Conservation (phyloP, 2,113 vertebrate genomes). For the Zosterops hypoxanthus region DNA sequence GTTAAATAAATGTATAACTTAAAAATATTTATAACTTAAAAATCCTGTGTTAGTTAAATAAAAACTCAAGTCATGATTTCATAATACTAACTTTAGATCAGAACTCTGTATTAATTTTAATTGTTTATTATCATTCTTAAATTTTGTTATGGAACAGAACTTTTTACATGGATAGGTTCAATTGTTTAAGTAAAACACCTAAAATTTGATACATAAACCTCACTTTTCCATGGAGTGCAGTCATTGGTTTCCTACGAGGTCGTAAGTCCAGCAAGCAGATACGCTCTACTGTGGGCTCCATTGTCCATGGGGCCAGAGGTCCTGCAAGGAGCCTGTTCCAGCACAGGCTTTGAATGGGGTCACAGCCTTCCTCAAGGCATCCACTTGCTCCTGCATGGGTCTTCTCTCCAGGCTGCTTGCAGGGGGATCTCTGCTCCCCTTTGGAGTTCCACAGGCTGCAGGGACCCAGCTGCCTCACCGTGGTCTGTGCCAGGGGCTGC, state of each 20-base stretch:
- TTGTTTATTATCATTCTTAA: not conserved
- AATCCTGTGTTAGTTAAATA: not conserved
- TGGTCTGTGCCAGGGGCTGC: accelerated
- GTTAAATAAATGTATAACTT: not conserved
- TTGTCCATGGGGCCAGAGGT: not conserved
- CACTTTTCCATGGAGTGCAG: accelerated
- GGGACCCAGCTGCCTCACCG: not conserved
- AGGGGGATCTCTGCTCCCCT: not conserved
- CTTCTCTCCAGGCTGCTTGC: not conserved
- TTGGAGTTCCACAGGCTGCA: not conserved
- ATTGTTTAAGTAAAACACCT: not conserved
- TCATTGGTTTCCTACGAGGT: accelerated
- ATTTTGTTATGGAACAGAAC: not conserved
- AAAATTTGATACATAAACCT: not conserved
- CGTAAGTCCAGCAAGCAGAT: not conserved
- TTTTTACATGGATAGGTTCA: not conserved
- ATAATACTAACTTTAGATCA: not conserved
- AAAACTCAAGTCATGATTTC: not conserved
- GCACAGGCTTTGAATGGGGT: not conserved
- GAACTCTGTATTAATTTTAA: not conserved
- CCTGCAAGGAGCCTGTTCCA: not conserved
- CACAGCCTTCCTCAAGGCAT: not conserved
- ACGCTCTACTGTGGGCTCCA: not conserved
- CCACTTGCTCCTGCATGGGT: not conserved
- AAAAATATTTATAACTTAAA: not conserved